These are phyloP conservation scores for Asteroscopus sphinx DNA, from an alignment of 2,888 invertebrate genomes.

Conservation along the genomic window DNA sequence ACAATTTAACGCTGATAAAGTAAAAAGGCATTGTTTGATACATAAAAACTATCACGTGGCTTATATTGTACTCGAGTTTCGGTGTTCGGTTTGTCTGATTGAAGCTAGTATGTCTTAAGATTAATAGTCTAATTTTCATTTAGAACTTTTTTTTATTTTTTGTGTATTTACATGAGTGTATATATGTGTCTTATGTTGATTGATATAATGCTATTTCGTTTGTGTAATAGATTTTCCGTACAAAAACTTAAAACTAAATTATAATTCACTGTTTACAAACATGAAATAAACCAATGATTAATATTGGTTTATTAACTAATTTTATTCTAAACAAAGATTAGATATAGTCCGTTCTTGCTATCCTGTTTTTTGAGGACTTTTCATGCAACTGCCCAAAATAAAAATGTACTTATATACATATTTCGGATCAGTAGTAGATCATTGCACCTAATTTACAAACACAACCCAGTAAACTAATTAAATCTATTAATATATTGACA, in stretches of 20 bases:
- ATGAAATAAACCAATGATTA: too few species aligned
- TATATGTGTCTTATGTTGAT: too few species aligned
- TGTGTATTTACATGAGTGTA: background rate
- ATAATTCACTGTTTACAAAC: too few species aligned
- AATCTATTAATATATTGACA: constrained; percentile 23
- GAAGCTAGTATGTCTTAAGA: background rate
- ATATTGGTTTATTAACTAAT: background rate
- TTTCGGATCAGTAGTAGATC: background rate
- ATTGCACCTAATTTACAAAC: background rate
- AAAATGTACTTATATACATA: background rate
- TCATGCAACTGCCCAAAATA: background rate
- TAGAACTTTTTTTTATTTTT: background rate
- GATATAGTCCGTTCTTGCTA: background rate
- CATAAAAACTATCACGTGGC: constrained; percentile 32
- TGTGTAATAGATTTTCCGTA: too few species aligned
- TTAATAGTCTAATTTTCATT: background rate
- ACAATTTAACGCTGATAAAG: constrained; percentile 37
- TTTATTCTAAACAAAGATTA: too few species aligned
- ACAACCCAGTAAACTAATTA: constrained; percentile 13
- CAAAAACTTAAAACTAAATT: too few species aligned
- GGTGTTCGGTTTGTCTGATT: background rate
- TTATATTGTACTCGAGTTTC: constrained; percentile 2
- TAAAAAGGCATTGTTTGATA: constrained; percentile 28
- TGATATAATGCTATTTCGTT: too few species aligned
- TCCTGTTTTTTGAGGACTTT: background rate